Percentiles rank a stretch among this genome's conserved stretches.
Evolutionary conservation across 2,113 vertebrate genomes (phyloP).

Genomic region (Neoarius graeffei): DNA sequence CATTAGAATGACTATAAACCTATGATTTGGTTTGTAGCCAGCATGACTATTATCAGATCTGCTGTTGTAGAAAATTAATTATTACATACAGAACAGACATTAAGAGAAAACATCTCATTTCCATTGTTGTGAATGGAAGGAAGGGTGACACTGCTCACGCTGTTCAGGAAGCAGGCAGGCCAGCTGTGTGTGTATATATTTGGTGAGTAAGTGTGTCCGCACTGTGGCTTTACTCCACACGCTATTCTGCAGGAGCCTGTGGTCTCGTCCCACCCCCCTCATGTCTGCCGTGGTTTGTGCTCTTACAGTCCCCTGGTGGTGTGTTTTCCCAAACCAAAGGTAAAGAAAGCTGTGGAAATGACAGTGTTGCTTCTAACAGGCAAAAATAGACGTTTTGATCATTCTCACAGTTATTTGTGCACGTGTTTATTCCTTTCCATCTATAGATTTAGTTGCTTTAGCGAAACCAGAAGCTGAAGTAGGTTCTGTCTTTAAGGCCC

Average conservation of each 20-base stretch:
- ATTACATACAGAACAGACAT: neutral
- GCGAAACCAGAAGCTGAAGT: constrained; percentile 68
- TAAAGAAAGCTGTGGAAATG: constrained; percentile 73
- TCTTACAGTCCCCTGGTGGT: constrained; percentile 63
- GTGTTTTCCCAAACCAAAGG: constrained; percentile 69
- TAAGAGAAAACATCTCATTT: neutral
- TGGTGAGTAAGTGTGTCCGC: constrained; percentile 24
- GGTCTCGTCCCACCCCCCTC: constrained; percentile 63
- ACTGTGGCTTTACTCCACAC: constrained; percentile 35
- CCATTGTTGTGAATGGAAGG: neutral
- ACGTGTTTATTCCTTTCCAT: constrained; percentile 61
- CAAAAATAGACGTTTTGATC: constrained; percentile 75
- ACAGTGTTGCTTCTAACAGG: constrained; percentile 65
- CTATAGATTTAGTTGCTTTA: constrained; percentile 71
- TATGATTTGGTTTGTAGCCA: neutral
- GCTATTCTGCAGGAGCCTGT: constrained; percentile 65
- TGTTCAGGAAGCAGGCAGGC: neutral
- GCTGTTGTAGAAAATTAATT: neutral
- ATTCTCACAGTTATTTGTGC: constrained; percentile 70
- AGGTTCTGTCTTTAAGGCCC: constrained; percentile 68
- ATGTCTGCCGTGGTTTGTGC: constrained; percentile 63
- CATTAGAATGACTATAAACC: neutral
- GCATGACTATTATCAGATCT: neutral
- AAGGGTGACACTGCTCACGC: constrained; percentile 5
- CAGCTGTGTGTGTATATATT: constrained; percentile 23